A percentile compares a stretch with the other conserved stretches of the same genome.
These are phyloP conservation scores for Elanus axillaris DNA, from an alignment of 2,113 vertebrate species.

Conservation along the genomic window DNA sequence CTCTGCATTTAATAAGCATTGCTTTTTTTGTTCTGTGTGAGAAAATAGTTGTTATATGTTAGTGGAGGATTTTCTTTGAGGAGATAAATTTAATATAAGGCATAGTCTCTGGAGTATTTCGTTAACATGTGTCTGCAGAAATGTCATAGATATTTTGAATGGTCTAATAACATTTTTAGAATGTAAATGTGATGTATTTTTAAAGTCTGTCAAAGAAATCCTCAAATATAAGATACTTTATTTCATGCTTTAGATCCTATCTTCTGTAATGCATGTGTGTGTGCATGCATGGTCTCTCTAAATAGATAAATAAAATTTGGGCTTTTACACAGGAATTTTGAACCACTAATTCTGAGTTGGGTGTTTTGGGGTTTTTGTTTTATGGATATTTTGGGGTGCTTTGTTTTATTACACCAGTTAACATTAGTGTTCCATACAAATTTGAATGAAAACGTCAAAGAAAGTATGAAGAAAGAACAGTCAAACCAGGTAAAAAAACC, in stretches of 20 bases:
- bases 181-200: background rate
- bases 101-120: background rate
- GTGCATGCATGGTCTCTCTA: background rate
- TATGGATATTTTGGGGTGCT: no score
- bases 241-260: background rate
- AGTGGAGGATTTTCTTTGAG: background rate
- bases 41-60: background rate
- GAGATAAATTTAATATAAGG: background rate
- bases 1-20: background rate
- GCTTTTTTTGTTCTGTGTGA: background rate
- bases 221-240: background rate
- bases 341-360: background rate
- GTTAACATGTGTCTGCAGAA: background rate
- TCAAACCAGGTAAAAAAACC: background rate
- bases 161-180: background rate
- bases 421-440: constrained; percentile 6
- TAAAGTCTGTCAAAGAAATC: background rate
- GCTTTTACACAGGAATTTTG: background rate
- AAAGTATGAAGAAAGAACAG: background rate
- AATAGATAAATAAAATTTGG: background rate
- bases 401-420: background rate
- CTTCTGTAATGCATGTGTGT: background rate
- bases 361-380: background rate
- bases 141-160: background rate
- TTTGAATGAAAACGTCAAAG: constrained; percentile 17